Evolutionary conservation across 2,797 vertebrate genomes (phyloP), one percentile per base, ranked within the genome.

Genomic region (Botia almorhae): DNA sequence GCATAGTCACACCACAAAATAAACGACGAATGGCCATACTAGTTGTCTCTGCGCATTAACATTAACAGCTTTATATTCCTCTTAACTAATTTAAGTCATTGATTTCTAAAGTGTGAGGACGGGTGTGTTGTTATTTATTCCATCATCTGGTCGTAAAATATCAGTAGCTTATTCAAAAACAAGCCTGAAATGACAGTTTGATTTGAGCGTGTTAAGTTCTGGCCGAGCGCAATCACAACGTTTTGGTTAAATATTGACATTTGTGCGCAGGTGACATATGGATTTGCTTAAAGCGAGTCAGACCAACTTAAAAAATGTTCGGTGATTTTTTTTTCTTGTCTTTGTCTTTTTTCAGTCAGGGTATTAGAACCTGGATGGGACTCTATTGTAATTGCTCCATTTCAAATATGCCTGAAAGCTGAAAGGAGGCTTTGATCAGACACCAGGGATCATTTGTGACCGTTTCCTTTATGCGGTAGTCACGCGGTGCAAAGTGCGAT

Each of bases 391-490:
- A 87, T 87, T 87, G 78, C 74, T 51, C 71, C 56, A 61, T 79
- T 74, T 81, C 80, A 81, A 78, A 80, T 74, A 65, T 39, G 78
- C 81, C 78, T 79, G 72, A 85, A 64, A 74, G 81, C 84, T 82
- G 74, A 81, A 84, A 72, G 82, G 77, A 73, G 70, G 63, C 86
- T 87, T 87, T 87, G 84, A 87, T 85, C 82, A 87, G 81, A 84
- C 81, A 50, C 82, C 78, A 64, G 78, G 78, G 84, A 85, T 84
- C 81, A 81, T 87, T 81, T 84, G 80, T 81, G 71, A 81, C 72
- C 76, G 82, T 84, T 75, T 78, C 84, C 78, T 84, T 84, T 87
- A 82, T 85, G 65, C 70, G 46, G 72, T 79, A 79, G 80, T 84
- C 80, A 72, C 81, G 74, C 77, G 61, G 83, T 78, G 68, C 84